Evolutionary conservation across 2,888 invertebrate species (phyloP), one percentile per base, ranked within the genome.

Genomic region (Laothoe populi): DNA sequence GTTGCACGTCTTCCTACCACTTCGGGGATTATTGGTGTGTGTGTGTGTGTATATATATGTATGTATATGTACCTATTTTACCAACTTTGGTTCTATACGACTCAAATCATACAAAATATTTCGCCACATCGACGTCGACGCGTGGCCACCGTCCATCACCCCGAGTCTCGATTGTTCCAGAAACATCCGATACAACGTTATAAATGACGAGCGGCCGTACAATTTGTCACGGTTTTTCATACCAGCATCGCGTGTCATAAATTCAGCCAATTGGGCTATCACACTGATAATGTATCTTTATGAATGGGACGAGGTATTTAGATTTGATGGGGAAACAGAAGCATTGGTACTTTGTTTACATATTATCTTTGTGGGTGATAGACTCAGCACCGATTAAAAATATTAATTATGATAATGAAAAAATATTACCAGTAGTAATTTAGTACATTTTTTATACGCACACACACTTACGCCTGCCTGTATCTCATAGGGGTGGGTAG

Each of bases 171-270:
- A 62, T 65, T 75, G 75, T 77, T 77, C 78, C 77, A 80, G 79
- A 74, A 77, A 81, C 80, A 78, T 76, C 74, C 49, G 73, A 70
- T 68, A 44, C 44, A 35, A 79, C 74, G 77, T 84, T 74, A 81
- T 78, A 84, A 83, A 83, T 84, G 83, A 78, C 75, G 70, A 74
- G 75, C 73, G 72, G 66, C 66, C 70, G 70, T 72, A 67, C 67
- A 69, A 60, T 66, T 67, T 63, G 64, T 60, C 61, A 19, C 58
- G 59, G 31, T 60, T 62, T 67, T 64, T 69, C 57, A 64, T 73
- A 72, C 70, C 70, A 67, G 71, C 70, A 64, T 61, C 60, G 65
- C 66, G 53, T 53, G 68, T 69, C 68, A 74, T 72, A 75, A 75
- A 79, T 78, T 73, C 69, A 66, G n/a, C n/a, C 26, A 38, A 23